phyloP scores from a whole-genome alignment of 92 coral and sea anemone genomes.

The Chrysogorgia sp. region DNA sequence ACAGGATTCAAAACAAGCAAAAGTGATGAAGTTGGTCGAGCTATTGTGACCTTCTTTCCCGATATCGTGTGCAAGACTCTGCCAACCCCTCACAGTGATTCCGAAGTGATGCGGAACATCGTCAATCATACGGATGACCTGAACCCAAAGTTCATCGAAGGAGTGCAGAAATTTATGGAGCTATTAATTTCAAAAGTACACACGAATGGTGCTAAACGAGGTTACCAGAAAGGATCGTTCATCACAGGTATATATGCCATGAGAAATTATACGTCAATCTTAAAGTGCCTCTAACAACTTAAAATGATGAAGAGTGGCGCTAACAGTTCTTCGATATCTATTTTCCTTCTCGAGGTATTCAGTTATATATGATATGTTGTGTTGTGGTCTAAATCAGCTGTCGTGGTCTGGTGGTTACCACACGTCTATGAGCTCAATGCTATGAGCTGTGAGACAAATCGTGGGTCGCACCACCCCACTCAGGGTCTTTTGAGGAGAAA shows the following conservation, averaged over 20 bases:
- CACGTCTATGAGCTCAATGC: not conserved
- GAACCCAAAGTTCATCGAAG: constrained; percentile 29
- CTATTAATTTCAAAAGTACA: constrained; percentile 16
- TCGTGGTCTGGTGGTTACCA: no score
- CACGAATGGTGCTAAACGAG: constrained; percentile 38
- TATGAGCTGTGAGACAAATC: no score
- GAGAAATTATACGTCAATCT: no score
- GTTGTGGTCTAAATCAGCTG: no score
- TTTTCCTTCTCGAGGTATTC: no score
- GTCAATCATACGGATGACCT: constrained; percentile 26
- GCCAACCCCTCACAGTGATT: constrained; percentile 25
- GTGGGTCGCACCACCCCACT: no score
- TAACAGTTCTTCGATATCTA: no score
- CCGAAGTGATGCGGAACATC: constrained; percentile 29
- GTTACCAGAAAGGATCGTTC: constrained; percentile 36
- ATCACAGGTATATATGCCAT: constrained; percentile 28
- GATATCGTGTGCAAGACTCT: constrained; percentile 40
- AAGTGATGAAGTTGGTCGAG: constrained; percentile 34
- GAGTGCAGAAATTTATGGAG: constrained; percentile 27
- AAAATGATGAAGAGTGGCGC: no score
- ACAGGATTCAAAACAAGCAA: constrained; percentile 18
- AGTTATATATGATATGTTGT: no score
- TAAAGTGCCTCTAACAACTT: no score
- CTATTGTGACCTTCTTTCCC: constrained; percentile 37
- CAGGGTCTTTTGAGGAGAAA: no score